Percentiles rank a stretch among this genome's conserved stretches.
Evolutionary conservation across 2,113 vertebrate genomes (phyloP).

Genomic region (Jacana jacana): DNA sequence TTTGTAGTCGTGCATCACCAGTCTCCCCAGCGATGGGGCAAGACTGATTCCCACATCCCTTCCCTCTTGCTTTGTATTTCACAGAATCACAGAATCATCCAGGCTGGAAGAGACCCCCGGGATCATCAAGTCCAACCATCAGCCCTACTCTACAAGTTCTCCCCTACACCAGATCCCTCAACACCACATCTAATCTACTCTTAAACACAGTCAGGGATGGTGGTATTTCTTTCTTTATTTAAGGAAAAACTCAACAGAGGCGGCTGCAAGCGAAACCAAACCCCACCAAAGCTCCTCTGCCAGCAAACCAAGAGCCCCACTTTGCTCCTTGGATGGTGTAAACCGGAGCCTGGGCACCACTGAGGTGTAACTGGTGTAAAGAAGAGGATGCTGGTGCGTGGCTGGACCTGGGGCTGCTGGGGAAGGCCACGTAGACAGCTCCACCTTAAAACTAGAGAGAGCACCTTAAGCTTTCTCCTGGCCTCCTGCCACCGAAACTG

Average conservation of each 20-base stretch:
- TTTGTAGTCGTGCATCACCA: no score
- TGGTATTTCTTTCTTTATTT: not conserved
- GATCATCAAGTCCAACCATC: no score
- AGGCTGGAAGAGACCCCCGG: no score
- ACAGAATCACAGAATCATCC: no score
- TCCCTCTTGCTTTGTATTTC: not conserved
- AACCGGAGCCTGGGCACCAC: not conserved
- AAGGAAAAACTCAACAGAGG: not conserved
- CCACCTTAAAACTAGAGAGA: conserved; percentile 69
- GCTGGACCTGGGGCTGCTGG: not conserved
- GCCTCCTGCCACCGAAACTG: conserved; percentile 55
- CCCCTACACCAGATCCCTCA: no score
- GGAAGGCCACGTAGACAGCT: conserved; percentile 3
- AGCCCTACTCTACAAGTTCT: no score
- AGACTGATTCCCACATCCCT: not conserved
- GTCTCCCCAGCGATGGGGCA: not conserved
- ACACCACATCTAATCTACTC: no score
- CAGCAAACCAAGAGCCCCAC: fast-evolving
- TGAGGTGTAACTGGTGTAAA: fast-evolving
- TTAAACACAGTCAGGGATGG: no score
- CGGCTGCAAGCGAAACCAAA: not conserved
- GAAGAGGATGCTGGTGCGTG: not conserved
- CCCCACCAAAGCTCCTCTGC: not conserved
- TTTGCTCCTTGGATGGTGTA: fast-evolving
- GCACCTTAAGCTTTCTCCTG: conserved; percentile 64